Evolutionary conservation across 23 tunicate species (phyloP).

Genomic region (Botrylloides violaceus): DNA sequence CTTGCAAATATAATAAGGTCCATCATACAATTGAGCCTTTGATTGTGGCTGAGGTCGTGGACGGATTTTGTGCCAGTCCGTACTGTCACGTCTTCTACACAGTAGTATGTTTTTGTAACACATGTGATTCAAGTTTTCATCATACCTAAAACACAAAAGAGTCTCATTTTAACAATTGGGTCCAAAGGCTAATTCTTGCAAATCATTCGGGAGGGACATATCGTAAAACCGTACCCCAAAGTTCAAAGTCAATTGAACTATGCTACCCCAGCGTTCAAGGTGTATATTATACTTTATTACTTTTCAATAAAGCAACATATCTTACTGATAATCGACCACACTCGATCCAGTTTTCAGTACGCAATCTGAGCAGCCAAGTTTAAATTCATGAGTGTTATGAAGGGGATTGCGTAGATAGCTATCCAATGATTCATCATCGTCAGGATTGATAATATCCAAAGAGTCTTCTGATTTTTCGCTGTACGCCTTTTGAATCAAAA

Average conservation of each 20-base stretch:
- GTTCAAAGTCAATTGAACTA: too few relatives aligned
- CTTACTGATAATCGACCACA: slow-evolving; percentile 68
- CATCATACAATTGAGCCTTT: slow-evolving; percentile 84
- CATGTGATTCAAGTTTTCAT: slow-evolving; percentile 40
- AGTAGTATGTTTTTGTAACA: slow-evolving; percentile 78
- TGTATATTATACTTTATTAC: too few relatives aligned
- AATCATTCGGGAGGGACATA: too few relatives aligned
- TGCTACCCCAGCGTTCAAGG: too few relatives aligned
- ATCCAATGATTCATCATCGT: slow-evolving; percentile 60
- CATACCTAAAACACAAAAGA: slow-evolving; percentile 33
- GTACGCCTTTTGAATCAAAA: slow-evolving; percentile 11
- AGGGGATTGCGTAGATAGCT: slow-evolving; percentile 72
- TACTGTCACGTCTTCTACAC: slow-evolving; percentile 63
- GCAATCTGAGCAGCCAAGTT: slow-evolving; percentile 81
- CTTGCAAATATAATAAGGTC: slow-evolving; percentile 89
- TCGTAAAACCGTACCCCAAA: too few relatives aligned
- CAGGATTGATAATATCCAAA: slow-evolving; percentile 21
- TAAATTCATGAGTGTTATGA: slow-evolving; percentile 87
- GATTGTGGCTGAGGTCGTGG: slow-evolving; percentile 93
- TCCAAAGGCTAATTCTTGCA: too few relatives aligned
- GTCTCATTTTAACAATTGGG: too few relatives aligned
- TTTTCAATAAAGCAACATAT: background rate
- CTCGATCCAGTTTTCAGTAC: slow-evolving; percentile 74
- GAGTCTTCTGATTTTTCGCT: slow-evolving; percentile 28
- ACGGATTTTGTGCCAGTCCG: slow-evolving; percentile 80